A percentile compares a stretch with the other conserved stretches of the same genome.
Conservation (phyloP, 2,888 invertebrate species). For the Pyralis farinalis region DNA sequence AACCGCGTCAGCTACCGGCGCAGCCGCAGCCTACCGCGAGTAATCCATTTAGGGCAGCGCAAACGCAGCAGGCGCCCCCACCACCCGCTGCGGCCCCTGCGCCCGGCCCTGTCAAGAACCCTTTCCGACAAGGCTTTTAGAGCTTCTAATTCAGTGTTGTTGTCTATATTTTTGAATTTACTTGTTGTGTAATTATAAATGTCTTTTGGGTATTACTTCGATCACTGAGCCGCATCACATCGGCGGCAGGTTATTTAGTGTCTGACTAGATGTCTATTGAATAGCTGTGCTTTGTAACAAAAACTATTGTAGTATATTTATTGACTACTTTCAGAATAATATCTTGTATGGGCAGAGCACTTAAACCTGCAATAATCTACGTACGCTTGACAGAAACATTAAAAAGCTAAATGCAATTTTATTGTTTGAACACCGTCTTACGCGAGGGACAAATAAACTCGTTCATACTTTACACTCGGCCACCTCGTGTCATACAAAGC, state of each 20-base stretch:
- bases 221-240: constrained; percentile 70
- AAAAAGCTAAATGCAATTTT: too few species aligned
- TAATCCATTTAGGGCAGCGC: constrained; percentile 64
- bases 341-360: background rate
- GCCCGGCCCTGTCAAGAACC: constrained; percentile 82
- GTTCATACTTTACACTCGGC: too few species aligned
- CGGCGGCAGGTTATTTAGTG: constrained; percentile 53
- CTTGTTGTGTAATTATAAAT: constrained; percentile 79
- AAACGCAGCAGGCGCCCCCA: constrained; percentile 36
- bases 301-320: constrained; percentile 31
- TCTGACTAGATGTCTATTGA: constrained; percentile 59
- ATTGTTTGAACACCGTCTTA: too few species aligned
- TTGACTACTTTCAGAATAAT: constrained; percentile 23
- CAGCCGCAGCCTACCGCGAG: constrained; percentile 69
- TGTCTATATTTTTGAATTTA: constrained; percentile 71
- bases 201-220: constrained; percentile 67
- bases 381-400: too few species aligned
- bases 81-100: constrained; percentile 54
- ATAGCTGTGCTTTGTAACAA: constrained; percentile 57
- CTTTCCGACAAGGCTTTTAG: constrained; percentile 91
- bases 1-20: constrained; percentile 69
- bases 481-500: too few species aligned
- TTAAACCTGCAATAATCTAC: background rate
- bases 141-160: constrained; percentile 62
- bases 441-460: too few species aligned